These are phyloP conservation scores for Drosophila bipectinata DNA, from an alignment of 1,140 invertebrate genomes.

Conservation along the genomic window DNA sequence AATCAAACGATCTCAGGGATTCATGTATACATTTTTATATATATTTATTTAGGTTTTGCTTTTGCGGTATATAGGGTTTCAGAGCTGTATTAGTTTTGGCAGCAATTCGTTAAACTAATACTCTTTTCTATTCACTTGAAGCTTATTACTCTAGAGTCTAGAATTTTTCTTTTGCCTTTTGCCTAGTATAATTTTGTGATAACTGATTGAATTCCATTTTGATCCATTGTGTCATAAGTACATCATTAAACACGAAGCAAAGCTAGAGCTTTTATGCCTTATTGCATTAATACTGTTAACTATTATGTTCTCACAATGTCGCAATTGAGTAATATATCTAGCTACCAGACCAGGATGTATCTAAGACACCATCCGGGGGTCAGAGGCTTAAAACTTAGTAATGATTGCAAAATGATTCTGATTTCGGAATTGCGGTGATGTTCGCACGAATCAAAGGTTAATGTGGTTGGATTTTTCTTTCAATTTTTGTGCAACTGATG, in stretches of 20 bases:
- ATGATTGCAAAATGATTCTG: slow-evolving; percentile 19
- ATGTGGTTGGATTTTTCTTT: slow-evolving; percentile 17
- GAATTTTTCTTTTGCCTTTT: neutral
- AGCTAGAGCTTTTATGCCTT: neutral
- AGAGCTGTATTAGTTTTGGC: slow-evolving; percentile 33
- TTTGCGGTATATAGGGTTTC: slow-evolving; percentile 1
- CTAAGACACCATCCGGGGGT: neutral
- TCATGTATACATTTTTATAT: slow-evolving; percentile 16
- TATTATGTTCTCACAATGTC: neutral
- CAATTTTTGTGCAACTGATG: neutral
- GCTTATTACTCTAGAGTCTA: neutral
- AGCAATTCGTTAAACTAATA: slow-evolving; percentile 38
- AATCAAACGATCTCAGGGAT: slow-evolving; percentile 41
- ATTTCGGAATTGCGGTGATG: slow-evolving; percentile 35
- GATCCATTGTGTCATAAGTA: neutral
- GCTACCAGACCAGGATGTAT: neutral
- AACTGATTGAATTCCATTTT: neutral
- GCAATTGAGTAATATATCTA: neutral
- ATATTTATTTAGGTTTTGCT: neutral
- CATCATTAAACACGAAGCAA: neutral
- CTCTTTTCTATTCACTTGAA: slow-evolving; percentile 26
- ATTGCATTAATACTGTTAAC: neutral
- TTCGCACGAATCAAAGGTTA: slow-evolving; percentile 33
- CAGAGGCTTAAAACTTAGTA: neutral
- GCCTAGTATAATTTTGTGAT: neutral